These are phyloP conservation scores for Ophthalmolycus amberensis DNA, from an alignment of 2,113 vertebrate genomes.

Conservation along the genomic window DNA sequence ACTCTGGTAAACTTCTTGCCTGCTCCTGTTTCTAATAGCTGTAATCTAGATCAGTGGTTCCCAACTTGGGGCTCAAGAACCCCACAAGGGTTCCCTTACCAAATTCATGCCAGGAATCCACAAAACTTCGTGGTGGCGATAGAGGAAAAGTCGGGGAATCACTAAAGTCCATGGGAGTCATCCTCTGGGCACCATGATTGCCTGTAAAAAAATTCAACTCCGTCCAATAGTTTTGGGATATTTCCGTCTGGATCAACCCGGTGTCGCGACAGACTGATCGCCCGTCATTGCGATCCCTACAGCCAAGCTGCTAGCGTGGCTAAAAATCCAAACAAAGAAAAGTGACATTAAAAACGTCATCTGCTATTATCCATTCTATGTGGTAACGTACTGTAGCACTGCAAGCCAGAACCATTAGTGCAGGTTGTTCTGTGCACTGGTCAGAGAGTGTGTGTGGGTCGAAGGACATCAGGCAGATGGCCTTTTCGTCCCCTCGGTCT, in stretches of 20 bases:
- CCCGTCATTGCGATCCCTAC: not conserved
- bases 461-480: slow-evolving; percentile 67
- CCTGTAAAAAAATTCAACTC: too few relatives aligned
- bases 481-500: slow-evolving; percentile 54
- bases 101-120: not conserved
- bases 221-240: too few relatives aligned
- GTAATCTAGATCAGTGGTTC: not conserved
- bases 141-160: too few relatives aligned
- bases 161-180: not conserved
- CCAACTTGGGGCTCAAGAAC: not conserved
- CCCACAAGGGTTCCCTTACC: too few relatives aligned
- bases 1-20: not conserved
- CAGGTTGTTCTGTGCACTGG: slow-evolving; percentile 26
- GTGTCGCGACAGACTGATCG: too few relatives aligned
- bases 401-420: not conserved
- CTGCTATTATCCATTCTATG: not conserved
- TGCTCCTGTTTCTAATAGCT: not conserved
- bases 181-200: not conserved
- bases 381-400: not conserved
- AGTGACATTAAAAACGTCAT: not conserved
- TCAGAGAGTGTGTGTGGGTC: slow-evolving; percentile 43
- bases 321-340: slow-evolving; percentile 10
- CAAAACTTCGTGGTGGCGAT: not conserved
- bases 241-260: too few relatives aligned
- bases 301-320: not conserved